Evolutionary conservation across 2,888 invertebrate genomes (phyloP).

Genomic region (Mesorhabditis sp.): DNA sequence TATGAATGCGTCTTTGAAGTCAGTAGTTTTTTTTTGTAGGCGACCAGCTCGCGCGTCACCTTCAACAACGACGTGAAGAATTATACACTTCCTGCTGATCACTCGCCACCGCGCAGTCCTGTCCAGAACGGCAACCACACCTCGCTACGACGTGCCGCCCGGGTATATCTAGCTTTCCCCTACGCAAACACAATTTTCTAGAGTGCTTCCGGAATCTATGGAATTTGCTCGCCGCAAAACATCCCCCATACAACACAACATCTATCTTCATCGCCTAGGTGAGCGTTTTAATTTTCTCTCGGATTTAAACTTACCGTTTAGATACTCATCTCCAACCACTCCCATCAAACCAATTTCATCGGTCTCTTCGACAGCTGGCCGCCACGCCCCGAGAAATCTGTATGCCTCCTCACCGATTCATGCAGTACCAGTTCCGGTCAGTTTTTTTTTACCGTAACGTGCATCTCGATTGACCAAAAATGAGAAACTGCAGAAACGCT

Average conservation of each 20-base stretch:
- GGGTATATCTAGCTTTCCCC: too few relatives aligned
- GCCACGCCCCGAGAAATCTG: neutral
- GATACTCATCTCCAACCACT: slow-evolving; percentile 48
- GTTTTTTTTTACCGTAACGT: neutral
- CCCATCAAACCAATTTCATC: slow-evolving; percentile 44
- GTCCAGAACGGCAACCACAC: neutral
- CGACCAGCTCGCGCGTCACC: too few relatives aligned
- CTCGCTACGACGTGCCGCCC: too few relatives aligned
- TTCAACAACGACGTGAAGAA: too few relatives aligned
- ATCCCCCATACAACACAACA: slow-evolving; percentile 8
- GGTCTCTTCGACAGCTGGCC: neutral
- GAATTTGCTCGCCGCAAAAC: neutral
- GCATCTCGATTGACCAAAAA: neutral
- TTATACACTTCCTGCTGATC: neutral
- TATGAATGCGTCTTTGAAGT: neutral
- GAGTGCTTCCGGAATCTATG: neutral
- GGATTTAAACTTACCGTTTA: neutral
- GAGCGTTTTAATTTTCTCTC: neutral
- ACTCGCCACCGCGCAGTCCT: neutral
- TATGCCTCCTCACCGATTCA: slow-evolving; percentile 8
- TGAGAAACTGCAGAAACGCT: too few relatives aligned
- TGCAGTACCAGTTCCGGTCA: neutral
- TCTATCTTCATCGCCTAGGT: neutral
- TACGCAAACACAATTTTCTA: too few relatives aligned
- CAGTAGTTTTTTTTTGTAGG: too few relatives aligned